These are phyloP conservation scores for Lipophrys pholis DNA, from an alignment of 2,113 vertebrate species.

Conservation along the genomic window DNA sequence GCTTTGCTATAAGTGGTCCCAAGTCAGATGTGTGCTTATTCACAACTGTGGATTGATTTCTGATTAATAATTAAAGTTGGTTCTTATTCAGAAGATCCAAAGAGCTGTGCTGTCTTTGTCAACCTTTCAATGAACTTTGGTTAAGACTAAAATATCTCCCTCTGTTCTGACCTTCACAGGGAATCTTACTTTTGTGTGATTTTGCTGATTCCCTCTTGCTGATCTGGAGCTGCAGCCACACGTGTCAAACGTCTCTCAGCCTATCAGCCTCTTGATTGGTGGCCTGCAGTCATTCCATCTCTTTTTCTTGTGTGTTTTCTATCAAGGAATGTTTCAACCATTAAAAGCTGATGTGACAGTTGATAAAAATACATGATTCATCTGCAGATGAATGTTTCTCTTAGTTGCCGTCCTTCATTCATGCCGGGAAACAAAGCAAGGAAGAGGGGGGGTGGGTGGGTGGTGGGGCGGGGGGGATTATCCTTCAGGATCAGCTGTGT, in stretches of 20 bases:
- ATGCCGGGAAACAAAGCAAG: constrained; percentile 44
- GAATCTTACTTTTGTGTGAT: background rate
- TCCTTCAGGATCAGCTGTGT: constrained; percentile 82
- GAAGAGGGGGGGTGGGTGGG: constrained; percentile 17
- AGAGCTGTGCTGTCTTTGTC: no score
- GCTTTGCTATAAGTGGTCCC: background rate
- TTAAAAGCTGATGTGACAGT: constrained; percentile 35
- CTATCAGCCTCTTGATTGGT: background rate
- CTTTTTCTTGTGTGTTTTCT: constrained; percentile 25
- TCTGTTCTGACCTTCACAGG: background rate
- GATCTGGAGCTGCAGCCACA: background rate
- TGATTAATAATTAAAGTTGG: background rate
- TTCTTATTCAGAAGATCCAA: background rate
- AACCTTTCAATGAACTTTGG: no score
- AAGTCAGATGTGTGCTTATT: background rate
- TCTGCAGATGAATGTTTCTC: constrained; percentile 38
- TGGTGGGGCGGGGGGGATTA: constrained; percentile 55
- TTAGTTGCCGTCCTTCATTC: constrained; percentile 54
- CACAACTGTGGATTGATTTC: background rate
- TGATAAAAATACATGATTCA: constrained; percentile 42
- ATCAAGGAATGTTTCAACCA: constrained; percentile 24
- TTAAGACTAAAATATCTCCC: no score
- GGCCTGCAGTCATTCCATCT: constrained; percentile 5
- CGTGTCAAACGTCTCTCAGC: background rate
- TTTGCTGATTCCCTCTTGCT: background rate